phyloP scores from a whole-genome alignment of 2,113 vertebrate genomes.

The Helogale parvula region DNA sequence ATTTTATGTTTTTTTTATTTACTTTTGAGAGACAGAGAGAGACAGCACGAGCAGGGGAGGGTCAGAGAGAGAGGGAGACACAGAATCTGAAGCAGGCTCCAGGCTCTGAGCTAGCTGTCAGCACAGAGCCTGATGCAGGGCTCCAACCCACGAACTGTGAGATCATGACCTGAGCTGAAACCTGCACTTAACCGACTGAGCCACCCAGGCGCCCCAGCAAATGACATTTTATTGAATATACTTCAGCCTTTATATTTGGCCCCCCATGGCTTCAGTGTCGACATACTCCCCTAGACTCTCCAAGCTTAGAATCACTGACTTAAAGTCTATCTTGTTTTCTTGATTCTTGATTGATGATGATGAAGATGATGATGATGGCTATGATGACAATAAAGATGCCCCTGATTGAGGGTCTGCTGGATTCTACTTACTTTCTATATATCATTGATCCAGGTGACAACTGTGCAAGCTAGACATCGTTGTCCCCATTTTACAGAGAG shows the following conservation, averaged over 20 bases:
- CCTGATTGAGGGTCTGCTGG: not conserved
- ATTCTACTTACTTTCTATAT: not conserved
- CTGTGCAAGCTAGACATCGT: fast-evolving
- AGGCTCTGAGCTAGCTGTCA: too few species aligned
- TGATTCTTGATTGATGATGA: not conserved
- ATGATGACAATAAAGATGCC: not conserved
- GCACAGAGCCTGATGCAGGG: too few species aligned
- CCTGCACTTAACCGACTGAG: too few species aligned
- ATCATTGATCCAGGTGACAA: not conserved
- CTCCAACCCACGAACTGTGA: too few species aligned
- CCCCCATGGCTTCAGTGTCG: not conserved
- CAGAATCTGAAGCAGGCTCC: too few species aligned
- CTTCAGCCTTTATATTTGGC: too few species aligned
- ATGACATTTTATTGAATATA: not conserved
- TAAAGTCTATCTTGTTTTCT: not conserved
- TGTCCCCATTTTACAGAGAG: not conserved
- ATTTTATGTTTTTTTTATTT: too few species aligned
- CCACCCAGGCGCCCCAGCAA: too few species aligned
- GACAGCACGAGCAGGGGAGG: too few species aligned
- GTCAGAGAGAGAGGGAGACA: too few species aligned
- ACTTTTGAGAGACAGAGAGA: too few species aligned
- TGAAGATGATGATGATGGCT: not conserved
- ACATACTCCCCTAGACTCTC: not conserved
- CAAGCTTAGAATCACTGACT: not conserved
- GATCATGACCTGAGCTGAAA: too few species aligned